A percentile compares a stretch with the other conserved stretches of the same genome.
Conservation (phyloP, 1,140 invertebrate species). For the Calycopis cecrops region DNA sequence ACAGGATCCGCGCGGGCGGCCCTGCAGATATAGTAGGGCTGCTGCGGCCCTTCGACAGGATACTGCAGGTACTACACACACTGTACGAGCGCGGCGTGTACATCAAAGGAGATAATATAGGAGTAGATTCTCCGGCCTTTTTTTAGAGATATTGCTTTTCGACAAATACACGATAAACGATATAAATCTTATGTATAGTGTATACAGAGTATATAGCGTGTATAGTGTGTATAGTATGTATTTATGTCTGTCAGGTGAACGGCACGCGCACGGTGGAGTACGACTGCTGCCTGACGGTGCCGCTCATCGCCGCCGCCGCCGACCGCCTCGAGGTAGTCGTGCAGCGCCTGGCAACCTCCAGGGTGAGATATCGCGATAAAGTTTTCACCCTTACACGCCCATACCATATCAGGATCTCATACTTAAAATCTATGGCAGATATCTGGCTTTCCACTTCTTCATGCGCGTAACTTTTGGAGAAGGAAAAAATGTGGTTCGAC, state of each 20-base stretch:
- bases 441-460: too few species aligned
- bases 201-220: too few species aligned
- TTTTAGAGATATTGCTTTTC: too few species aligned
- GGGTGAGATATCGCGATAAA: constrained; percentile 32
- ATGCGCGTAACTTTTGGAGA: too few species aligned
- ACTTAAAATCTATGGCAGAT: too few species aligned
- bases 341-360: constrained; percentile 60
- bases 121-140: too few species aligned
- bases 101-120: too few species aligned
- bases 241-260: constrained; percentile 83
- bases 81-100: too few species aligned
- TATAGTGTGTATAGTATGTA: constrained; percentile 3
- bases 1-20: constrained; percentile 90
- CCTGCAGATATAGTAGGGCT: constrained; percentile 90
- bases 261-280: constrained; percentile 93
- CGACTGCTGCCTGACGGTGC: constrained; percentile 95
- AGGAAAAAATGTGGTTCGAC: too few species aligned
- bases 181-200: too few species aligned
- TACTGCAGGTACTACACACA: constrained; percentile 78
- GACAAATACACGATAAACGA: too few species aligned
- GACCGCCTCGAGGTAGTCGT: constrained; percentile 91
- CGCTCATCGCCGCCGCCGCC: constrained; percentile 92
- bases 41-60: constrained; percentile 91
- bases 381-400: background rate
- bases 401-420: too few species aligned